Percentiles rank a stretch among this genome's conserved stretches.
phyloP scores from a whole-genome alignment of 2,888 invertebrate genomes.

The Synergus gifuensis region DNA sequence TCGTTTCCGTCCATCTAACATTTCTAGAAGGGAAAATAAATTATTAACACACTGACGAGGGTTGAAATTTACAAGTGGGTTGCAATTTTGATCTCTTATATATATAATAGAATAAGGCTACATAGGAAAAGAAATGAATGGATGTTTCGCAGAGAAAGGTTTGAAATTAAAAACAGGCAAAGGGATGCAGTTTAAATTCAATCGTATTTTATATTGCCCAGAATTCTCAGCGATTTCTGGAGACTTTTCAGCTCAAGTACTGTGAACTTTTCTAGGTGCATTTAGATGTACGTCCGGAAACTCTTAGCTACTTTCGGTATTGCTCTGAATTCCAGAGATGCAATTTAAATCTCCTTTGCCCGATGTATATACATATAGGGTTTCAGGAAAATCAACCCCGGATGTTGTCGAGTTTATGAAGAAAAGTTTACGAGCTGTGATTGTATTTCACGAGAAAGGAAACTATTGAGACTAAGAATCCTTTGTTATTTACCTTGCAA shows the following conservation, averaged over 20 bases:
- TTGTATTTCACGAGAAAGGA: background rate
- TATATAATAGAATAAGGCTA: background rate
- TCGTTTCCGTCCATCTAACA: slow-evolving; percentile 45
- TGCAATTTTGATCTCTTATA: slow-evolving; percentile 5
- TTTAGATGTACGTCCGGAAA: slow-evolving; percentile 29
- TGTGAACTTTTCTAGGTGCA: slow-evolving; percentile 28
- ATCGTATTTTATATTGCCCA: slow-evolving; percentile 5
- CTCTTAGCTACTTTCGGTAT: slow-evolving; percentile 36
- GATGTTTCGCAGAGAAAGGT: background rate
- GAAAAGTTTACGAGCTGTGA: slow-evolving; percentile 15
- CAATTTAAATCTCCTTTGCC: slow-evolving; percentile 22
- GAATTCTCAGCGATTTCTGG: slow-evolving; percentile 18
- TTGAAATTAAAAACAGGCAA: slow-evolving; percentile 4
- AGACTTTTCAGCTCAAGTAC: background rate
- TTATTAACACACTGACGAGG: background rate
- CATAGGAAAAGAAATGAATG: background rate
- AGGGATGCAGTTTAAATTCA: slow-evolving; percentile 4
- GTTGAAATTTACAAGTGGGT: background rate
- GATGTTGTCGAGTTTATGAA: slow-evolving; percentile 12
- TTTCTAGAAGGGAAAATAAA: slow-evolving; percentile 42
- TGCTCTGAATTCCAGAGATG: slow-evolving; percentile 24
- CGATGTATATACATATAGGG: background rate
- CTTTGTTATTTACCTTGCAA: too few relatives aligned
- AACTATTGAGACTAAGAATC: too few relatives aligned
- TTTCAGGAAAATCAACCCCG: slow-evolving; percentile 3